Evolutionary conservation across 2,888 invertebrate genomes (phyloP), one percentile per base, ranked within the genome.

Genomic region (Nemotelus pantherinus): DNA sequence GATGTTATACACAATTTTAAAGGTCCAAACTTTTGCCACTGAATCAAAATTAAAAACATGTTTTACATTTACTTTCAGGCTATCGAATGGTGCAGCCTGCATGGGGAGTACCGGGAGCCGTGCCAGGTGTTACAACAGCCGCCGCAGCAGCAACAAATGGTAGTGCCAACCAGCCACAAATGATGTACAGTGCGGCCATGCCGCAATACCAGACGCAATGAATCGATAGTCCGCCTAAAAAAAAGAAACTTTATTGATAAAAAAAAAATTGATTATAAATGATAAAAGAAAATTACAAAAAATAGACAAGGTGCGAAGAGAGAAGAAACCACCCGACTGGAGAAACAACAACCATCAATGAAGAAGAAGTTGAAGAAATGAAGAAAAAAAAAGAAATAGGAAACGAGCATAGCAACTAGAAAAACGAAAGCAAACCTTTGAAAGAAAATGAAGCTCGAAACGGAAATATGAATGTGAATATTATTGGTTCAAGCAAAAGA

Each of bases 181-280:
- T 91, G 81, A 91, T 93, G 92, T 93, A 93, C 84, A 89, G 89
- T 85, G 85, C 87, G 82, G 90, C 92, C 86, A 93, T 94, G 90
- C 93, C 93, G 85, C 93, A 95, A 89, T 95, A 94, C 89, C 94
- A 93, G 85, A 92, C 94, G 88, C 95, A 95, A 93, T 95, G 94
- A 92, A 63, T 70, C 65, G 60, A 72, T 50, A 67, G 77, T 77
- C 70, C 77, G 77, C 70, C 70, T 77, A 77, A 77, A 77, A 65
- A n/a, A 45, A 25, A 25, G 25, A 25, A 25, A 25, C 25, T 25
- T 25, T 64, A 76, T 47, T 53, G 44, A 72, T 55, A 55, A 72
- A 47, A 41, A 70, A 57, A 39, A 71, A 71, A 7, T 25, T 63
- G 48, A 47, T 70, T 53, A 70, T 48, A 45, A 57, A 72, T 58